Evolutionary conservation across 2,888 invertebrate species (phyloP).

Genomic region (Itoplectis maculator): DNA sequence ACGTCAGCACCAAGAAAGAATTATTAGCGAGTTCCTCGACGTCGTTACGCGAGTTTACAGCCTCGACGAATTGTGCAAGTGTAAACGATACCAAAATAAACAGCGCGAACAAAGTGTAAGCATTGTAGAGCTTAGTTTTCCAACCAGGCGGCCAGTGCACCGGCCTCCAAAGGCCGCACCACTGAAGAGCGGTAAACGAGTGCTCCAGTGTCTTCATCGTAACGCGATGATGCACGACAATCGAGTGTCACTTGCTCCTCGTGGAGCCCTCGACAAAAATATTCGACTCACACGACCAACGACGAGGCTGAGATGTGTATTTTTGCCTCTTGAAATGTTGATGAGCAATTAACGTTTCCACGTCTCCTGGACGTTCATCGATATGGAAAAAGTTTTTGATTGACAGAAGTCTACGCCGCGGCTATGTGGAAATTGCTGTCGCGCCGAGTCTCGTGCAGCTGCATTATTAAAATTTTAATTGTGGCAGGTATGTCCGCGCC

Average conservation of each 20-base stretch:
- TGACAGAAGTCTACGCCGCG: background rate
- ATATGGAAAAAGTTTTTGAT: conserved; percentile 1
- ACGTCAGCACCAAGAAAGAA: conserved; percentile 60
- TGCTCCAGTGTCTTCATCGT: conserved; percentile 13
- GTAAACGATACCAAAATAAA: conserved; percentile 43
- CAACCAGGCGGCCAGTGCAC: conserved; percentile 49
- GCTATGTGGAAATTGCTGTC: background rate
- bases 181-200: conserved; percentile 6
- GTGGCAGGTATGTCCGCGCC: background rate
- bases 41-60: conserved; percentile 24
- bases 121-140: conserved; percentile 44
- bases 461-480: conserved; percentile 15
- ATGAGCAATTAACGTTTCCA: conserved; percentile 2
- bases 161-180: conserved; percentile 56
- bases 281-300: background rate
- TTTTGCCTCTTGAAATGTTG: background rate
- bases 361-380: background rate
- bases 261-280: background rate
- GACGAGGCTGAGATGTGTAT: background rate
- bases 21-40: conserved; percentile 48
- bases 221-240: too few relatives aligned
- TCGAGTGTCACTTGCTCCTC: background rate
- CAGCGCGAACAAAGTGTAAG: conserved; percentile 43
- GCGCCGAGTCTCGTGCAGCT: background rate
- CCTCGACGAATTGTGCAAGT: conserved; percentile 47